Percentiles rank a stretch among this genome's conserved stretches.
These are phyloP conservation scores for Ceyx margarethae DNA, from an alignment of 2,113 vertebrate genomes.

Conservation along the genomic window DNA sequence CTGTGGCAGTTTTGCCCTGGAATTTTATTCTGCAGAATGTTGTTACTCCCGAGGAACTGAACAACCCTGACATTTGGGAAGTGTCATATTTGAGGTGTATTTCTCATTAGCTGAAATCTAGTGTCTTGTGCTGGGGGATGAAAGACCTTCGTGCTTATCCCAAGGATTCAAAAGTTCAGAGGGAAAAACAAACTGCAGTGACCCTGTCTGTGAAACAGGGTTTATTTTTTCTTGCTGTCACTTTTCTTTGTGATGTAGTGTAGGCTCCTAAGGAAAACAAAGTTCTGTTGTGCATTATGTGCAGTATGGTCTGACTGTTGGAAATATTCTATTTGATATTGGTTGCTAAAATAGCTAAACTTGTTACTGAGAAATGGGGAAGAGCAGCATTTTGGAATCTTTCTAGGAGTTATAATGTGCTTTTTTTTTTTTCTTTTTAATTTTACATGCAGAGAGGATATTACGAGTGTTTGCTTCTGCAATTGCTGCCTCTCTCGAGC, in stretches of 20 bases:
- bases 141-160: slow-evolving; percentile 34
- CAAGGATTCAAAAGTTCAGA: slow-evolving; percentile 29
- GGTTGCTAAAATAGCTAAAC: neutral
- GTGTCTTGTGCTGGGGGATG: neutral
- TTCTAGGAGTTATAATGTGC: neutral
- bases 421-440: neutral
- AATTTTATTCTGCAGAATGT: slow-evolving; percentile 8
- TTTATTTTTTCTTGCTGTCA: slow-evolving; percentile 26
- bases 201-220: neutral
- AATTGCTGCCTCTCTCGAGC: neutral
- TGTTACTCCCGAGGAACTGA: slow-evolving; percentile 38
- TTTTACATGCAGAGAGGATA: neutral
- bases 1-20: neutral
- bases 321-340: neutral
- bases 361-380: neutral
- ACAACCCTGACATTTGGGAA: slow-evolving; percentile 53
- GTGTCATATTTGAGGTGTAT: slow-evolving; percentile 34
- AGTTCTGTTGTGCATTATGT: neutral
- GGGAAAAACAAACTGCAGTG: neutral
- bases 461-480: neutral
- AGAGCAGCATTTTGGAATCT: neutral
- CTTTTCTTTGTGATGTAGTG: neutral
- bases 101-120: slow-evolving; percentile 24
- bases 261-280: neutral
- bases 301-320: neutral